Conservation (phyloP, 64 coral and sea anemone species). For the Exaiptasia diaphana region DNA sequence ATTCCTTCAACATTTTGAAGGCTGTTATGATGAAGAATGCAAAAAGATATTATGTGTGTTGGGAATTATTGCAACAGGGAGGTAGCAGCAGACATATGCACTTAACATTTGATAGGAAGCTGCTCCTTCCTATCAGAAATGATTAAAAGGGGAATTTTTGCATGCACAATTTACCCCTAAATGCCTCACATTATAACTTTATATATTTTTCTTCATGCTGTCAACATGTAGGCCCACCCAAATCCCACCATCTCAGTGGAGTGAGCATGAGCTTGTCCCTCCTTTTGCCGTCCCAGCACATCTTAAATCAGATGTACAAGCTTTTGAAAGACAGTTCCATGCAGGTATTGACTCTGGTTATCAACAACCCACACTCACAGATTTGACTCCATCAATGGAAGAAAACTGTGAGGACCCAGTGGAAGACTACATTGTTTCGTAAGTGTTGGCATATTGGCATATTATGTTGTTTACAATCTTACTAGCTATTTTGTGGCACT, state of each 20-base stretch:
- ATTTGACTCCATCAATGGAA: neutral
- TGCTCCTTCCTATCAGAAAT: too few relatives aligned
- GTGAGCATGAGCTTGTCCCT: conserved; percentile 32
- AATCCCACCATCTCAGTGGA: conserved; percentile 39
- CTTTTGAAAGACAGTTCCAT: conserved; percentile 36
- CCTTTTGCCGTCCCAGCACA: conserved; percentile 67
- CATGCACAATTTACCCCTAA: too few relatives aligned
- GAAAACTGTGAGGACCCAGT: conserved; percentile 22
- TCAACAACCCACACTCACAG: neutral
- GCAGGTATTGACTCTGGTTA: neutral
- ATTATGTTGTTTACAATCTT: neutral
- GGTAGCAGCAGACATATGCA: too few relatives aligned
- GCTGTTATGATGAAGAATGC: too few relatives aligned
- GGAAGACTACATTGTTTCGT: conserved; percentile 68
- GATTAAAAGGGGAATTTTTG: too few relatives aligned
- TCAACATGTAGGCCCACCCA: neutral
- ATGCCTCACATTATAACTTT: too few relatives aligned
- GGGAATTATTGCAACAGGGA: too few relatives aligned
- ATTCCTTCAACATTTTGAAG: too few relatives aligned
- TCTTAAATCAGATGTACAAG: conserved; percentile 40
- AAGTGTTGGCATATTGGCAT: conserved; percentile 29
- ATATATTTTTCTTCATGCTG: neutral
- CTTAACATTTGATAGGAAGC: too few relatives aligned
- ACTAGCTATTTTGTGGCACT: too few relatives aligned
- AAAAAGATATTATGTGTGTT: too few relatives aligned